These are phyloP conservation scores for Semicossyphus pulcher DNA, from an alignment of 2,113 vertebrate genomes.

Conservation along the genomic window DNA sequence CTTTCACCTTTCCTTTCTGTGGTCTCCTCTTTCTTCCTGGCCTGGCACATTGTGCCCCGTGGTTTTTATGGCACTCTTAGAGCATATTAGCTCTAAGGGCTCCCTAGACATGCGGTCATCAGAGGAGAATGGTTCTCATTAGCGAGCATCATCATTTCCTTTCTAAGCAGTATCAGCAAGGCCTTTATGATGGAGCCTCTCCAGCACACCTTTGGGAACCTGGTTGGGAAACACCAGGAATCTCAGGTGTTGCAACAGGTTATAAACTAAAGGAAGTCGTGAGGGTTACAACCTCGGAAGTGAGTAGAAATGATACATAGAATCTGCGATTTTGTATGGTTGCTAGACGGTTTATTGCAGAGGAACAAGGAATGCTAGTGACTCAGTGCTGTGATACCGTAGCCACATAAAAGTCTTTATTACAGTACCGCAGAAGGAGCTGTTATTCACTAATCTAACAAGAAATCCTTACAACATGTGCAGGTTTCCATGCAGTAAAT, in stretches of 20 bases:
- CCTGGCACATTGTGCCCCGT: slow-evolving; percentile 56
- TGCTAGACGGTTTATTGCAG: slow-evolving; percentile 54
- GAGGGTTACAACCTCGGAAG: slow-evolving; percentile 24
- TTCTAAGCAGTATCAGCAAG: slow-evolving; percentile 61
- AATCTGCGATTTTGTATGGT: slow-evolving; percentile 31
- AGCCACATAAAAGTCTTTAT: slow-evolving; percentile 54
- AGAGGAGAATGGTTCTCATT: slow-evolving; percentile 75
- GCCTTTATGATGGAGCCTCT: slow-evolving; percentile 66
- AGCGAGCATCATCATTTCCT: slow-evolving; percentile 75
- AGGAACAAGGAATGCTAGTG: slow-evolving; percentile 21
- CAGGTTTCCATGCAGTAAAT: slow-evolving; percentile 50
- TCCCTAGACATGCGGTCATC: slow-evolving; percentile 69
- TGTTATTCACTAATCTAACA: slow-evolving; percentile 38
- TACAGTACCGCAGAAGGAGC: slow-evolving; percentile 31
- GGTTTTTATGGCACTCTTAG: slow-evolving; percentile 70
- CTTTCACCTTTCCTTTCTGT: slow-evolving; percentile 34
- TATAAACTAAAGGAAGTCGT: slow-evolving; percentile 53
- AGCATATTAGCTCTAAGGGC: slow-evolving; percentile 69
- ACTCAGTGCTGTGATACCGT: slow-evolving; percentile 32
- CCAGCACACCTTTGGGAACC: slow-evolving; percentile 62
- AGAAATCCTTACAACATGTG: slow-evolving; percentile 36
- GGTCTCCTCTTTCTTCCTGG: slow-evolving; percentile 23
- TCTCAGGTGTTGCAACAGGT: slow-evolving; percentile 51
- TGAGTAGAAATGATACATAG: slow-evolving; percentile 36
- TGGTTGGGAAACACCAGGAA: slow-evolving; percentile 41